Evolutionary conservation across 2,888 invertebrate genomes (phyloP).

Genomic region (Latrodectus elegans): DNA sequence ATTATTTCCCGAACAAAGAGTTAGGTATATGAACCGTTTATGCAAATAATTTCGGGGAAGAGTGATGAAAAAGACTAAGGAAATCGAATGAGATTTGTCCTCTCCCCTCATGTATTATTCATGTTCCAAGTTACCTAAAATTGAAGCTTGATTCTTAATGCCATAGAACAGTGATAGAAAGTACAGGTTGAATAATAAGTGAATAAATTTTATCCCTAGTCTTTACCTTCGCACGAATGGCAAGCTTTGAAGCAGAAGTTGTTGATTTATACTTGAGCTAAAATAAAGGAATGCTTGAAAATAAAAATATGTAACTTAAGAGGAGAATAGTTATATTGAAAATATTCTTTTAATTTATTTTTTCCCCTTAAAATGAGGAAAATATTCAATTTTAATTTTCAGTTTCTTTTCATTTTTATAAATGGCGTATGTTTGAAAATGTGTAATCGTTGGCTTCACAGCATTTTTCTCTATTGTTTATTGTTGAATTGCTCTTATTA

Average conservation of each 20-base stretch:
- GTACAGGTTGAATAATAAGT: conserved; percentile 2
- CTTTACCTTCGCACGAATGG: background rate
- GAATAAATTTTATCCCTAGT: background rate
- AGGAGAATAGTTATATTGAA: too few relatives aligned
- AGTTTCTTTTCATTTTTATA: too few relatives aligned
- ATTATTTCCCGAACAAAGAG: background rate
- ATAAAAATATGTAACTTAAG: too few relatives aligned
- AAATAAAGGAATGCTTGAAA: too few relatives aligned
- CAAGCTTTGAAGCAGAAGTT: background rate
- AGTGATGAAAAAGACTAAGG: background rate
- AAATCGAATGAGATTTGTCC: background rate
- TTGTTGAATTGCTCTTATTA: too few relatives aligned
- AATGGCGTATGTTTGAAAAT: too few relatives aligned
- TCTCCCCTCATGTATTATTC: background rate
- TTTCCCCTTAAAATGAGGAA: too few relatives aligned
- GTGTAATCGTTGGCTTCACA: too few relatives aligned
- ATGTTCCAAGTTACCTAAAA: background rate
- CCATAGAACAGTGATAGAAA: background rate
- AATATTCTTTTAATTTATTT: too few relatives aligned
- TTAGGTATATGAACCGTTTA: background rate
- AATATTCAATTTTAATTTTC: too few relatives aligned
- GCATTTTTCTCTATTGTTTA: too few relatives aligned
- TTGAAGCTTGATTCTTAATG: background rate
- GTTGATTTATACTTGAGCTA: background rate
- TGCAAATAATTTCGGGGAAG: background rate